These are phyloP conservation scores for Phocoena phocoena DNA, from an alignment of 2,113 vertebrate species.

Conservation along the genomic window DNA sequence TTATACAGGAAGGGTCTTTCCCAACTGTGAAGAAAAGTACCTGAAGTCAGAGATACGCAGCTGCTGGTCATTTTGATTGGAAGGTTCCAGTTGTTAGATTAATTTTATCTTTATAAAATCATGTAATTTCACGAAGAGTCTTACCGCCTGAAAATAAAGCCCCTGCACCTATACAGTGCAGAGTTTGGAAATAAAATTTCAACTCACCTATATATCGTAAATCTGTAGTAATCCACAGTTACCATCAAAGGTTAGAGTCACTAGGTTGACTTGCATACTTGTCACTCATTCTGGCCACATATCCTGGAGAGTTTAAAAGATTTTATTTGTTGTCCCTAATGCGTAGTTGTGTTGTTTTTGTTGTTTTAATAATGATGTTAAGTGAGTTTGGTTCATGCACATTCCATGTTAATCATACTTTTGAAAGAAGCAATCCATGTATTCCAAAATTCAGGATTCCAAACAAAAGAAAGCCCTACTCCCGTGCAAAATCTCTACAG, in stretches of 20 bases:
- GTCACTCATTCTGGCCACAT: background rate
- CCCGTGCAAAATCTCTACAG: background rate
- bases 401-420: constrained; percentile 27
- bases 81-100: background rate
- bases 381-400: background rate
- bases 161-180: background rate
- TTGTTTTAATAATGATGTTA: background rate
- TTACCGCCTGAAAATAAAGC: background rate
- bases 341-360: constrained; percentile 59
- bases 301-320: constrained; percentile 56
- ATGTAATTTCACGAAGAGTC: constrained; percentile 35
- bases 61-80: background rate
- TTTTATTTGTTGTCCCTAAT: background rate
- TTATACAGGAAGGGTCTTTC: constrained; percentile 22
- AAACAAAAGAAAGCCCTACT: background rate
- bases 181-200: constrained; percentile 17
- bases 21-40: background rate
- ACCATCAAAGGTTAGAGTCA: background rate
- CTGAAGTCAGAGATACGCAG: background rate
- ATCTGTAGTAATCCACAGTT: background rate
- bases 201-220: background rate
- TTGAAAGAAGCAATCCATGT: background rate
- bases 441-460: background rate
- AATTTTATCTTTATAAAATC: constrained; percentile 45
- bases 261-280: background rate